These are phyloP conservation scores for Ochotona princeps DNA, from an alignment of 2,113 vertebrate species.

Conservation along the genomic window DNA sequence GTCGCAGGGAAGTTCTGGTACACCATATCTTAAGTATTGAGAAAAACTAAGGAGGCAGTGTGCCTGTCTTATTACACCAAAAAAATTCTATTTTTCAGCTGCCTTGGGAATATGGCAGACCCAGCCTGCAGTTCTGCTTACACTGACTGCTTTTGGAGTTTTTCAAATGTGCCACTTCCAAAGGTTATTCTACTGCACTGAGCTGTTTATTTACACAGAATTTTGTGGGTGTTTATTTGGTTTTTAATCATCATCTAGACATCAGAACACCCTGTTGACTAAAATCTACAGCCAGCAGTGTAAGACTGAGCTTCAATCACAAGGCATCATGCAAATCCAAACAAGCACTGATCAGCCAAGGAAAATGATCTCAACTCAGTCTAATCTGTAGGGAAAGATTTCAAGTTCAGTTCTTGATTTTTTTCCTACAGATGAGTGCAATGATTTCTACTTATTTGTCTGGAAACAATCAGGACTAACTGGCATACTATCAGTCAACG, in stretches of 20 bases:
- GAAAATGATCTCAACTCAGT: conserved; percentile 68
- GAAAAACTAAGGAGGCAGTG: too few species aligned
- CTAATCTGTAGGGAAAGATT: conserved; percentile 70
- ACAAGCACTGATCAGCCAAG: conserved; percentile 62
- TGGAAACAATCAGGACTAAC: conserved; percentile 45
- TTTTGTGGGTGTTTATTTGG: conserved; percentile 65
- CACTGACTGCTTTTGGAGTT: neutral
- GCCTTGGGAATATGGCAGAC: neutral
- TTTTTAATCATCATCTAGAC: conserved; percentile 68
- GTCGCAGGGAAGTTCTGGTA: neutral
- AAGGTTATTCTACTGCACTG: neutral
- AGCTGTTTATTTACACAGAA: conserved; percentile 66
- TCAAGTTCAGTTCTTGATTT: conserved; percentile 70
- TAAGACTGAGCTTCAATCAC: conserved; percentile 59
- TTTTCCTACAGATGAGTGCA: conserved; percentile 64
- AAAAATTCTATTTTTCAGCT: neutral
- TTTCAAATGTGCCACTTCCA: neutral
- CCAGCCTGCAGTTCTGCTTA: conserved; percentile 25
- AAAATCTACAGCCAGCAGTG: conserved; percentile 42
- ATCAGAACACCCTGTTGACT: conserved; percentile 57
- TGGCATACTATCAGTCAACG: neutral
- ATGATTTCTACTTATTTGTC: conserved; percentile 75
- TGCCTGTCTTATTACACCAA: neutral
- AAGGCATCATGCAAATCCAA: conserved; percentile 63
- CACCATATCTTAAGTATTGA: neutral